These are phyloP conservation scores for Pseudorhombus dupliciocellatus DNA, from an alignment of 2,113 vertebrate species.

Conservation along the genomic window DNA sequence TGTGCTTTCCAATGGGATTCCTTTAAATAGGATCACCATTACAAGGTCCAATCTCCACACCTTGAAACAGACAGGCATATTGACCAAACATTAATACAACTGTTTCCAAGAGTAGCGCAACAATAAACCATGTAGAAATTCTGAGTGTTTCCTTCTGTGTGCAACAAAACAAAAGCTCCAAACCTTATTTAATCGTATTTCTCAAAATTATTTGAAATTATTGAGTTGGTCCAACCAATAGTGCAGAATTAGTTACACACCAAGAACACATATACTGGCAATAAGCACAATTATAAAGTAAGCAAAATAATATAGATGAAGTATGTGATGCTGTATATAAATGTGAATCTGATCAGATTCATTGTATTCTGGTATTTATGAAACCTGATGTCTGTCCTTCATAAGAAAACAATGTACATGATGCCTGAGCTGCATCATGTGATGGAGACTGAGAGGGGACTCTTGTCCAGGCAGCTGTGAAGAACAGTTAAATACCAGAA, in stretches of 20 bases:
- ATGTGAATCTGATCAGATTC: not conserved
- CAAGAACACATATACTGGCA: not conserved
- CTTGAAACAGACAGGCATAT: conserved; percentile 23
- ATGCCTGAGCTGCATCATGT: not conserved
- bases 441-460: conserved; percentile 3
- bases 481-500: not conserved
- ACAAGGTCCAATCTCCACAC: conserved; percentile 98
- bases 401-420: not conserved
- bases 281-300: not conserved
- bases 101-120: not conserved
- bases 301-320: too few species aligned
- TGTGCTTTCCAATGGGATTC: conserved; percentile 97
- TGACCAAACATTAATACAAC: not conserved
- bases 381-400: conserved; percentile 9
- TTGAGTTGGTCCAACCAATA: not conserved
- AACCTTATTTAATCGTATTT: too few species aligned
- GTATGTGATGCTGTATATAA: not conserved
- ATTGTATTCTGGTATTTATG: not conserved
- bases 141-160: not conserved
- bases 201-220: not conserved
- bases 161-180: not conserved
- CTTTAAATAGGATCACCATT: conserved; percentile 99
- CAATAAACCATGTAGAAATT: not conserved
- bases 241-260: not conserved
- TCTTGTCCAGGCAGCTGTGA: not conserved